A percentile compares a stretch with the other conserved stretches of the same genome.
phyloP scores from a whole-genome alignment of 2,888 invertebrate genomes.

The Nowickia ferox region DNA sequence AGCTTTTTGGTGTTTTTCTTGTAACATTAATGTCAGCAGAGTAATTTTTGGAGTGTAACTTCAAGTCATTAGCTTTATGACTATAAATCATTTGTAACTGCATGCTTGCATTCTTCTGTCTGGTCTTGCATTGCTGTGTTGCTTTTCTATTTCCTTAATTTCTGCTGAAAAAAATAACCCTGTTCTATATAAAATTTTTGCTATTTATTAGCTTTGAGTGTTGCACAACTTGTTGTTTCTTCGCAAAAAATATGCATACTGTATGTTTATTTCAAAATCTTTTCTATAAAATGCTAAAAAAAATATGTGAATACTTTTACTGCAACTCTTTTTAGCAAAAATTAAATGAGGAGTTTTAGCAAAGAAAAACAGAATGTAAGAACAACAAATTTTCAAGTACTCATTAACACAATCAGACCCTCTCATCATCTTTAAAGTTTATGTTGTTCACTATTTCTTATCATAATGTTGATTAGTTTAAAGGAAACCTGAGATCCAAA shows the following conservation, averaged over 20 bases:
- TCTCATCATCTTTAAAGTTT: constrained; percentile 53
- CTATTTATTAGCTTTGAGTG: constrained; percentile 62
- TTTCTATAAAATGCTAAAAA: constrained; percentile 31
- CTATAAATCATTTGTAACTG: too few relatives aligned
- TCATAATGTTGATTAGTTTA: constrained; percentile 41
- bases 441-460: constrained; percentile 8
- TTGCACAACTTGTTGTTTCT: constrained; percentile 64
- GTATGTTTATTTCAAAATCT: too few relatives aligned
- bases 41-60: too few relatives aligned
- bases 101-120: too few relatives aligned
- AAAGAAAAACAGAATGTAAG: constrained; percentile 1
- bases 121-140: background rate
- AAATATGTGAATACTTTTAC: constrained; percentile 52
- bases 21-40: too few relatives aligned
- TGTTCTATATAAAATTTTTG: background rate
- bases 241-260: constrained; percentile 1
- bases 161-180: background rate
- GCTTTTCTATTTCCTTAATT: background rate
- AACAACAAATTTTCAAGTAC: constrained; percentile 49
- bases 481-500: background rate
- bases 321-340: constrained; percentile 27
- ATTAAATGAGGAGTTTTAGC: background rate
- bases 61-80: too few relatives aligned
- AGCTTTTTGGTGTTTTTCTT: constrained; percentile 3
- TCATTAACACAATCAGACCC: constrained; percentile 69